Evolutionary conservation across 35 echinoderm and acorn worm genomes (phyloP).

Genomic region (Eucidaris tribuloides): DNA sequence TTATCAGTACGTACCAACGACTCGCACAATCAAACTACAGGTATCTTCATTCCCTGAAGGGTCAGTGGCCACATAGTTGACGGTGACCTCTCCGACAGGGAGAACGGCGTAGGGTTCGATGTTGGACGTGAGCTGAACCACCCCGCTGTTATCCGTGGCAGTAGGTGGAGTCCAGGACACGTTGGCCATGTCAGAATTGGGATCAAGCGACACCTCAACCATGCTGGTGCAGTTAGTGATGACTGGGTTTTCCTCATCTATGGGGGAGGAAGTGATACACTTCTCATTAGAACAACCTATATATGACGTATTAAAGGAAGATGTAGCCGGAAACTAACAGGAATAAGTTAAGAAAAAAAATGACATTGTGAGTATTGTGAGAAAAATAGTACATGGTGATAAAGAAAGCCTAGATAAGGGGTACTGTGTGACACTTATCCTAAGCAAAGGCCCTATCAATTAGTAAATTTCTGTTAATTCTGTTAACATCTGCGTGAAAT

Average conservation of each 20-base stretch:
- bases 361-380: too few species aligned
- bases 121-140: background rate
- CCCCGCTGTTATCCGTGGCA: slow-evolving; percentile 11
- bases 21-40: slow-evolving; percentile 13
- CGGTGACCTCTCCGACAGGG: background rate
- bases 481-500: too few species aligned
- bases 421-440: too few species aligned
- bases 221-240: background rate
- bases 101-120: background rate
- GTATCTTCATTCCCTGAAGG: background rate
- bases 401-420: too few species aligned
- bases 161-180: background rate
- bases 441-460: too few species aligned
- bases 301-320: too few species aligned
- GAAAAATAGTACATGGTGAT: too few species aligned
- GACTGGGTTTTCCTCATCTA: background rate
- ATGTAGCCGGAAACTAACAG: too few species aligned
- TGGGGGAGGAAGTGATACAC: background rate
- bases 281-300: too few species aligned
- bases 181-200: background rate
- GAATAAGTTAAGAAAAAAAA: too few species aligned
- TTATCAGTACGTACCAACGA: slow-evolving; percentile 21
- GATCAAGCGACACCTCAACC: background rate
- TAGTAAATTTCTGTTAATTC: too few species aligned
- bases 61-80: slow-evolving; percentile 27